A percentile compares a stretch with the other conserved stretches of the same genome.
These are phyloP conservation scores for Drosophila biarmipes DNA, from an alignment of 1,140 invertebrate species.

Conservation along the genomic window DNA sequence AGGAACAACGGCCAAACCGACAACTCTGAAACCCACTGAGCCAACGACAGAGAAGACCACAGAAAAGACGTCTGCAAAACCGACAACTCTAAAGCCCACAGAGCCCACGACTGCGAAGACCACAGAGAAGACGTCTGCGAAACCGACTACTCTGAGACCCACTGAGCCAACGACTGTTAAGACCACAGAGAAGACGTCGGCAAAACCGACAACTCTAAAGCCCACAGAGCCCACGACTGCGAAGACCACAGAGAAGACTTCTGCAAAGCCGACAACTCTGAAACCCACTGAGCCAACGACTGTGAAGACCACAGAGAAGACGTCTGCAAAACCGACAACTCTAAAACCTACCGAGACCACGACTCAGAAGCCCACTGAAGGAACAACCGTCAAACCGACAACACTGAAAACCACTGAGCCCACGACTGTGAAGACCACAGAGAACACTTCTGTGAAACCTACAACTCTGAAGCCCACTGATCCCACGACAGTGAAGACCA, in stretches of 20 bases:
- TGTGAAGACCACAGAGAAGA: too few species aligned
- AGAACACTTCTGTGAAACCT: too few species aligned
- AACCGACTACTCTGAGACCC: neutral
- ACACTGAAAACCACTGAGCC: neutral
- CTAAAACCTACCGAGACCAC: neutral
- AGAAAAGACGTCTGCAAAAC: neutral
- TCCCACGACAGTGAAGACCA: neutral
- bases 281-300: neutral
- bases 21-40: conserved; percentile 2
- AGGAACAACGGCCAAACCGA: too few species aligned
- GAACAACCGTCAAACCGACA: neutral
- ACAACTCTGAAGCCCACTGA: conserved; percentile 4
- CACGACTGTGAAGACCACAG: neutral
- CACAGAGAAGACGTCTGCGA: too few species aligned
- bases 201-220: neutral
- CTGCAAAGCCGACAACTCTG: neutral
- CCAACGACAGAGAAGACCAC: neutral
- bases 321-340: too few species aligned
- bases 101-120: too few species aligned
- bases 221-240: neutral
- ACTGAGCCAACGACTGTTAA: neutral
- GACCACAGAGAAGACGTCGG: neutral
- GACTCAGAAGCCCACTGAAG: neutral
- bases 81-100: conserved; percentile 1
- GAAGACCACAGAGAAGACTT: neutral